phyloP scores from a whole-genome alignment of 2,113 vertebrate species.

The Sphyrna mokarran region DNA sequence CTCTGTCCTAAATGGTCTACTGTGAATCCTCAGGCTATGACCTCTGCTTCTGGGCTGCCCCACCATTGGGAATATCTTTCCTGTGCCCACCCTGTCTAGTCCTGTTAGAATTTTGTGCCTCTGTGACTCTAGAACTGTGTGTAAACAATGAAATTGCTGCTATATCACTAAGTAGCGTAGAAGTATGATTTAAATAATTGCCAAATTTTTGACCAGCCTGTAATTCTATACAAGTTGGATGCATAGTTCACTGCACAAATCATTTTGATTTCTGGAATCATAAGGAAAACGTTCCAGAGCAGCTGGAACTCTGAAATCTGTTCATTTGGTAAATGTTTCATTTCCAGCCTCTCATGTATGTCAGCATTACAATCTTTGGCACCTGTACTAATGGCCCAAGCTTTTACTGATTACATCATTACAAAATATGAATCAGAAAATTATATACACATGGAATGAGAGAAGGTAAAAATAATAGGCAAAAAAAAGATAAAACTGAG shows the following conservation, averaged over 20 bases:
- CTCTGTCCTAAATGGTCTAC: too few species aligned
- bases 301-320: background rate
- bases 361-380: background rate
- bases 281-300: background rate
- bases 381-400: background rate
- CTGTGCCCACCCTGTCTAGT: too few species aligned
- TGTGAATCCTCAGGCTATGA: too few species aligned
- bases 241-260: background rate
- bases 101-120: too few species aligned
- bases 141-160: background rate
- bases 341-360: background rate
- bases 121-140: background rate
- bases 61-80: too few species aligned
- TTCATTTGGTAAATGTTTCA: background rate
- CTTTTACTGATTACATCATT: background rate
- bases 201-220: background rate
- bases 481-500: background rate
- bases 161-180: background rate
- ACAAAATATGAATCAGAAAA: background rate
- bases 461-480: background rate
- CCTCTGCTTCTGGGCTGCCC: too few species aligned
- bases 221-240: background rate
- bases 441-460: background rate
- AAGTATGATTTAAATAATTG: background rate
- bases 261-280: background rate